Conservation (phyloP, 2,797 vertebrate species). For the Phrynocephalus forsythii region DNA sequence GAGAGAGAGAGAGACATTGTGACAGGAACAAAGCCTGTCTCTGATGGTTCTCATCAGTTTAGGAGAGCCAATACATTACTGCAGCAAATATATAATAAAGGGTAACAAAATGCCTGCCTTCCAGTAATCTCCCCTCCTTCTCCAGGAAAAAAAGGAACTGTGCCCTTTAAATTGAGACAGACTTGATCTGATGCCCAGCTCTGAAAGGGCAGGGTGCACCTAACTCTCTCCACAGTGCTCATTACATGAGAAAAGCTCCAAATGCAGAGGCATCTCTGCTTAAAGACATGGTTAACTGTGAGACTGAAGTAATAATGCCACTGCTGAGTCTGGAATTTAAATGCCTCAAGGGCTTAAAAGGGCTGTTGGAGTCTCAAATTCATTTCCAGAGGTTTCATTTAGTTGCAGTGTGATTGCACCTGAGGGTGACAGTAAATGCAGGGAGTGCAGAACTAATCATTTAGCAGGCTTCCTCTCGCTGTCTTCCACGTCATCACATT, state of each 20-base stretch:
- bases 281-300: constrained; percentile 54
- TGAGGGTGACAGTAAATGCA: constrained; percentile 66
- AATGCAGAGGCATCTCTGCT: constrained; percentile 39
- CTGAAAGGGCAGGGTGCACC: fast-evolving
- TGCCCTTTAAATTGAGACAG: neutral
- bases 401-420: constrained; percentile 70
- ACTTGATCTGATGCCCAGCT: neutral
- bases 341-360: constrained; percentile 66
- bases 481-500: constrained; percentile 46
- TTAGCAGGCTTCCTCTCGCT: constrained; percentile 56
- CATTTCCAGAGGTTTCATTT: constrained; percentile 73
- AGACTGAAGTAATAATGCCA: constrained; percentile 66
- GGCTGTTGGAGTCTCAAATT: constrained; percentile 63
- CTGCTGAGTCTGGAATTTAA: constrained; percentile 69
- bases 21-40: neutral
- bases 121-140: too few relatives aligned
- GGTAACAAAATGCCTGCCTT: neutral
- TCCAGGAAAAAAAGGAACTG: neutral
- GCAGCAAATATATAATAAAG: constrained; percentile 1
- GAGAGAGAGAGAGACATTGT: constrained; percentile 18
- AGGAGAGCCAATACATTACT: constrained; percentile 38
- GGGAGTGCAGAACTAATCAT: constrained; percentile 67
- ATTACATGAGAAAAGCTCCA: neutral
- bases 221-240: neutral
- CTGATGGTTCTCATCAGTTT: neutral